Conservation (phyloP, 2,888 invertebrate species). For the Allacma fusca region DNA sequence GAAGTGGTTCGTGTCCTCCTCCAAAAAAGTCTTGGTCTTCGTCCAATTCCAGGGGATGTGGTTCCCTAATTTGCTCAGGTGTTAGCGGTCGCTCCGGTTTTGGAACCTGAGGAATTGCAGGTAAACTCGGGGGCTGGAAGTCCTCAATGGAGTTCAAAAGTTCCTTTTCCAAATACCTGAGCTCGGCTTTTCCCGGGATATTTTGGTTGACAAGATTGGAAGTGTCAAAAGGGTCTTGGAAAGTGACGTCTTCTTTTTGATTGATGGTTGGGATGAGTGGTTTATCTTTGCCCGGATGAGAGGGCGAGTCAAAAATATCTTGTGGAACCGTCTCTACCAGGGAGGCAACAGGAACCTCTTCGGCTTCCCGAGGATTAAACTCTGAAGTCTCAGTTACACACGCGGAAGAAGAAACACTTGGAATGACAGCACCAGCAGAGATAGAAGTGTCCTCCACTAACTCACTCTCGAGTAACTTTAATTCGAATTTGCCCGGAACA, state of each 20-base stretch:
- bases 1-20: constrained; percentile 41
- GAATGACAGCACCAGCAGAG: neutral
- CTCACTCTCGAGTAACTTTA: constrained; percentile 77
- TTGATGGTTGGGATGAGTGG: too few relatives aligned
- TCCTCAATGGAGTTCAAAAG: constrained; percentile 69
- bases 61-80: neutral
- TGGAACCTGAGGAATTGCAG: neutral
- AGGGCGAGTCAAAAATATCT: too few relatives aligned
- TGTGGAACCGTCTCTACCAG: too few relatives aligned
- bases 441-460: constrained; percentile 64
- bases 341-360: too few relatives aligned
- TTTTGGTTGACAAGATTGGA: constrained; percentile 63
- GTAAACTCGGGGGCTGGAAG: constrained; percentile 68
- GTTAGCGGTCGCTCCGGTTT: too few relatives aligned
- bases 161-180: constrained; percentile 70
- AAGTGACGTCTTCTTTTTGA: constrained; percentile 51
- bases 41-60: constrained; percentile 37
- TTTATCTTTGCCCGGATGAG: too few relatives aligned
- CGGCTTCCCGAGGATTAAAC: too few relatives aligned
- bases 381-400: too few relatives aligned
- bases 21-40: neutral
- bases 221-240: constrained; percentile 77
- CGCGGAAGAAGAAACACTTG: constrained; percentile 63
- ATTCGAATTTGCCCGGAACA: constrained; percentile 79
- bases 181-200: constrained; percentile 66